Conservation (phyloP, 2,113 vertebrate species). For the Chaetops frenatus region DNA sequence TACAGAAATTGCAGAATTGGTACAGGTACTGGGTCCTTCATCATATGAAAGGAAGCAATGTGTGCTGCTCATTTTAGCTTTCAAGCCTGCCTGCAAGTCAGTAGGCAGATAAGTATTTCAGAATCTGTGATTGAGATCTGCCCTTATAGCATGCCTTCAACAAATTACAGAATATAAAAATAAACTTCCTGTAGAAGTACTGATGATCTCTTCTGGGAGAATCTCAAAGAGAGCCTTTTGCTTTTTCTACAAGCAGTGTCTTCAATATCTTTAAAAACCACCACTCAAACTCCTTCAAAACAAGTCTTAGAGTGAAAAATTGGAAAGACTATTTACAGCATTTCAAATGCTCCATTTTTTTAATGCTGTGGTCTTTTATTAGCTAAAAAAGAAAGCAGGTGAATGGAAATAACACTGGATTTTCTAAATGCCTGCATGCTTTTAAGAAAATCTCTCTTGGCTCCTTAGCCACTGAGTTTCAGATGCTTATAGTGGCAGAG, state of each 20-base stretch:
- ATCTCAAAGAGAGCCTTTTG: not conserved
- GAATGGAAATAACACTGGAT: not conserved
- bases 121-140: not conserved
- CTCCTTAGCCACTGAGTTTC: not conserved
- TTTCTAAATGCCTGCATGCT: not conserved
- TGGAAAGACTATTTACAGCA: not conserved
- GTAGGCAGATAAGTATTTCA: constrained; percentile 33
- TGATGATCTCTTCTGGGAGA: not conserved
- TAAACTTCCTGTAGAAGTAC: not conserved
- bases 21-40: not conserved
- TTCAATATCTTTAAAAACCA: not conserved
- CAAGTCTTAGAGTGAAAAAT: not conserved
- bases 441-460: not conserved
- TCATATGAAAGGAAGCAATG: not conserved
- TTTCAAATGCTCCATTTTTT: not conserved
- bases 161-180: constrained; percentile 13
- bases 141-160: not conserved
- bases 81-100: not conserved
- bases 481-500: not conserved
- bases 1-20: not conserved
- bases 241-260: not conserved
- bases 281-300: not conserved
- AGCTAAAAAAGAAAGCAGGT: not conserved
- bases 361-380: not conserved
- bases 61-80: not conserved